Percentiles rank a stretch among this genome's conserved stretches.
Conservation (phyloP, 2,113 vertebrate genomes). For the Parus major region DNA sequence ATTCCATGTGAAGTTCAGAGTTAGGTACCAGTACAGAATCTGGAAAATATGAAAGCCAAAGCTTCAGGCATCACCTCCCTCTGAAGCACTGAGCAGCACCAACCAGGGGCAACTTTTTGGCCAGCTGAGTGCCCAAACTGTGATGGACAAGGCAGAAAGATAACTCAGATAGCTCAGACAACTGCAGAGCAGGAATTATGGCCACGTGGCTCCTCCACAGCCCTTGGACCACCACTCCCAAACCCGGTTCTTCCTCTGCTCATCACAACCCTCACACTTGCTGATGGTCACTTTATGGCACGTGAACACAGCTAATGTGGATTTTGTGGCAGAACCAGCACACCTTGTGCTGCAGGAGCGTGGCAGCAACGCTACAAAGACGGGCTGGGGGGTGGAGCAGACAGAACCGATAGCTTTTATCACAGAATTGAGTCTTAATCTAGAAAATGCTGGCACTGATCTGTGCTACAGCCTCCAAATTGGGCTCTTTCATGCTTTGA, state of each 20-base stretch:
- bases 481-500: neutral
- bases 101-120: neutral
- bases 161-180: neutral
- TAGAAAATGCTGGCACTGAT: neutral
- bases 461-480: neutral
- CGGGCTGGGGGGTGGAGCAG: neutral
- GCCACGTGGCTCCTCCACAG: neutral
- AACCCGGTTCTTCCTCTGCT: neutral
- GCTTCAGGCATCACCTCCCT: neutral
- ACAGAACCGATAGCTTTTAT: neutral
- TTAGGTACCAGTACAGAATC: neutral
- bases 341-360: neutral
- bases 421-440: neutral
- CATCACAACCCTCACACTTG: neutral
- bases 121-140: neutral
- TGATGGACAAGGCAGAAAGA: neutral
- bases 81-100: neutral
- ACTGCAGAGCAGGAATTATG: neutral
- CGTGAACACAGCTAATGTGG: neutral
- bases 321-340: neutral
- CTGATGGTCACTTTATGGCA: neutral
- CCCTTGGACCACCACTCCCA: accelerated
- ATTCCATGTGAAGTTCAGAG: neutral
- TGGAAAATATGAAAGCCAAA: neutral
- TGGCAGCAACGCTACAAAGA: neutral